A percentile compares a stretch with the other conserved stretches of the same genome.
Conservation (phyloP, 2,113 vertebrate genomes). For the Lasiurus cinereus region DNA sequence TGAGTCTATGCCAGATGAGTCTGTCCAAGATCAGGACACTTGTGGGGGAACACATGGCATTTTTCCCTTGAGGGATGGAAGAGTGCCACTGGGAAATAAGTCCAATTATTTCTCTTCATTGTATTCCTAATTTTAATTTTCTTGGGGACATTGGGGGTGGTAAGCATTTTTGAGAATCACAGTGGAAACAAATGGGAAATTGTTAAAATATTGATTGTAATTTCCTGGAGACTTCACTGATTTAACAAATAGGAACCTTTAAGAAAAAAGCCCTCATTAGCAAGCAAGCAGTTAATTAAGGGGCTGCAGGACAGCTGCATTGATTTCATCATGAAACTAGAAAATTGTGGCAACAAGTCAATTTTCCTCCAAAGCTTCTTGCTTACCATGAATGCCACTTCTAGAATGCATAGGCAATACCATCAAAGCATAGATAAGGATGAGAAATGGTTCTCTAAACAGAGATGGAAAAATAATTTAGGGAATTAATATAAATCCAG, state of each 20-base stretch:
- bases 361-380: constrained; percentile 35
- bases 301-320: constrained; percentile 61
- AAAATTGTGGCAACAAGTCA: constrained; percentile 56
- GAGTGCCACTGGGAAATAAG: constrained; percentile 52
- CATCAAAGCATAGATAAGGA: constrained; percentile 53
- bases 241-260: constrained; percentile 68
- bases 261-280: constrained; percentile 75
- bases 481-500: constrained; percentile 74
- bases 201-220: constrained; percentile 78
- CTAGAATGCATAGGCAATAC: constrained; percentile 48
- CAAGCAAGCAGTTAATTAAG: constrained; percentile 74
- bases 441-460: constrained; percentile 49
- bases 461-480: constrained; percentile 67
- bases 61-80: not conserved
- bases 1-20: not conserved
- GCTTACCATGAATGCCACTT: constrained; percentile 46
- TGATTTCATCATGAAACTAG: constrained; percentile 80
- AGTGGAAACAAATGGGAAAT: constrained; percentile 75
- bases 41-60: not conserved
- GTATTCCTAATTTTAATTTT: constrained; percentile 75
- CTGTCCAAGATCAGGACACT: not conserved
- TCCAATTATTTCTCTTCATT: constrained; percentile 16
- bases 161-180: constrained; percentile 67
- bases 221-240: constrained; percentile 72
- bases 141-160: constrained; percentile 25